These are phyloP conservation scores for Gasteruption jaculator DNA, from an alignment of 2,888 invertebrate species.

Conservation along the genomic window DNA sequence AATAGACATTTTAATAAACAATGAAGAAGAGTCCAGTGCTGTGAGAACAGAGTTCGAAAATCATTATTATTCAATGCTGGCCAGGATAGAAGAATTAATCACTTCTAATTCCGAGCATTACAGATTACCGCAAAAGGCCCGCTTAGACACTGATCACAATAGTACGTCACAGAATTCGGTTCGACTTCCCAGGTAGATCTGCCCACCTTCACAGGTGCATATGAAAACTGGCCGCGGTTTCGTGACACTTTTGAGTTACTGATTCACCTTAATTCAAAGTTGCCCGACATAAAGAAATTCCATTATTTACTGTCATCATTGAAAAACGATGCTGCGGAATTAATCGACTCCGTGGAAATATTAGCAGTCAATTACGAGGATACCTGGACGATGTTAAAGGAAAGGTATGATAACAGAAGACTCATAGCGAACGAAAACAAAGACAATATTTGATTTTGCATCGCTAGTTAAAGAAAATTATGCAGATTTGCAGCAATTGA, in stretches of 20 bases:
- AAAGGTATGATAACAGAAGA: slow-evolving; percentile 24
- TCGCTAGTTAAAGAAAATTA: slow-evolving; percentile 15
- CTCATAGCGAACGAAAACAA: slow-evolving; percentile 24
- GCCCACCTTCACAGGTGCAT: background rate
- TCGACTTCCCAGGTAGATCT: no score
- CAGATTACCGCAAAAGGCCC: no score
- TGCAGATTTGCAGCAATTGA: slow-evolving; percentile 18
- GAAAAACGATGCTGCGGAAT: slow-evolving; percentile 10
- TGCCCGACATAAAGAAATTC: slow-evolving; percentile 12
- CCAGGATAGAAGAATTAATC: no score
- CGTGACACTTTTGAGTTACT: slow-evolving; percentile 10
- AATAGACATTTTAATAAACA: no score
- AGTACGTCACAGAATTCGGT: no score
- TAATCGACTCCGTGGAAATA: slow-evolving; percentile 12
- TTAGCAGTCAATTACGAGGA: slow-evolving; percentile 13
- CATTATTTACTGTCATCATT: slow-evolving; percentile 14
- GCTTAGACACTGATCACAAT: no score
- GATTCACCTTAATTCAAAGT: slow-evolving; percentile 8
- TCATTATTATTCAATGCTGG: no score
- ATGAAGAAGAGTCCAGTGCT: no score
- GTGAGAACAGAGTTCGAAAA: no score
- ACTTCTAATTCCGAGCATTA: no score
- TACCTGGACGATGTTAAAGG: slow-evolving; percentile 16
- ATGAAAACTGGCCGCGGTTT: no score
- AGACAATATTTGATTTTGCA: slow-evolving; percentile 20